A percentile compares a stretch with the other conserved stretches of the same genome.
Conservation (phyloP, 37 sponge, comb jelly and placozoan genomes). For the Diacarnus erythraeanus region DNA sequence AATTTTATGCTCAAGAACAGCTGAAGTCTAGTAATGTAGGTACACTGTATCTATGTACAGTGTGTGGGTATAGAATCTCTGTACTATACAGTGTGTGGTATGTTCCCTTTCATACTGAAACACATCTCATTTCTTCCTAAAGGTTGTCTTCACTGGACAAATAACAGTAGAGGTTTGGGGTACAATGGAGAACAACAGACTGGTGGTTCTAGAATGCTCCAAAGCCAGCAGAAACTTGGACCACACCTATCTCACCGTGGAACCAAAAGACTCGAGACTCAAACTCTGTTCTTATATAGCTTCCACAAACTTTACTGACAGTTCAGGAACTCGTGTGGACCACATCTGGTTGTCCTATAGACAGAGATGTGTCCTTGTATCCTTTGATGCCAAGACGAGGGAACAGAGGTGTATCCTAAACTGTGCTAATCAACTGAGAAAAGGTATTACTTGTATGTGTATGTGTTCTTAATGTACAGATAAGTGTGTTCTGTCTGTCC, state of each 20-base stretch:
- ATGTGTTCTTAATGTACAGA: too few relatives aligned
- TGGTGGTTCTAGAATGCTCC: conserved; percentile 32
- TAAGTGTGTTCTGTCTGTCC: too few relatives aligned
- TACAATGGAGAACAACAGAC: conserved; percentile 48
- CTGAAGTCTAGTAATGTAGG: too few relatives aligned
- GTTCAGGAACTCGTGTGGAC: neutral
- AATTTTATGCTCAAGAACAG: too few relatives aligned
- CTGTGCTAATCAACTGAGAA: conserved; percentile 32
- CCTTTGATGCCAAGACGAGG: conserved; percentile 56
- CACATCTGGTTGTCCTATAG: conserved; percentile 71
- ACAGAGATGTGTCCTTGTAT: conserved; percentile 34
- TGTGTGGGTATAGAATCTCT: too few relatives aligned
- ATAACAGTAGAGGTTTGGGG: conserved; percentile 68
- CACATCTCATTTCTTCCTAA: neutral
- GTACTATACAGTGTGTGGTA: too few relatives aligned
- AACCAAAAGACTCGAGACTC: conserved; percentile 13
- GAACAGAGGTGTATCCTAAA: conserved; percentile 32
- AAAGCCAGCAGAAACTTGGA: conserved; percentile 12
- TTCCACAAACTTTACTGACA: conserved; percentile 31
- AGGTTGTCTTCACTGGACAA: neutral
- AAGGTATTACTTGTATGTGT: conserved; percentile 12
- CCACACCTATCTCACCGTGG: neutral
- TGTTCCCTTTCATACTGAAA: too few relatives aligned
- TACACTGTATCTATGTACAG: too few relatives aligned
- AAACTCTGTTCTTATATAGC: conserved; percentile 49